Evolutionary conservation across 2,888 invertebrate genomes (phyloP).

Genomic region (Fabriciana adippe): DNA sequence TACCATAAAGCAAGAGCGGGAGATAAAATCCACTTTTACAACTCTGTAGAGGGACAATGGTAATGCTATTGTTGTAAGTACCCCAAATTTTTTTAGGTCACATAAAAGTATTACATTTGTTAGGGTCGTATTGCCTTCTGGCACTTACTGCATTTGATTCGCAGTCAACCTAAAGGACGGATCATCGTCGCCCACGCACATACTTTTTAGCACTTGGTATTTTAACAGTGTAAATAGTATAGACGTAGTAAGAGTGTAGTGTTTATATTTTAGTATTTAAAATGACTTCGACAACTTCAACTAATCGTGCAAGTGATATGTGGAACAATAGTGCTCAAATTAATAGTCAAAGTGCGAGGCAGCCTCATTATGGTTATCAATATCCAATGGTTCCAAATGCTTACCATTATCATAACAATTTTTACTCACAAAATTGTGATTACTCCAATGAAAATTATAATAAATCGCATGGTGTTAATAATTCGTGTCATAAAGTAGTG

Average conservation of each 20-base stretch:
- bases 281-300: conserved; percentile 68
- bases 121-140: conserved; percentile 74
- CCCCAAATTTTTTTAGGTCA: conserved; percentile 82
- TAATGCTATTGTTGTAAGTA: conserved; percentile 79
- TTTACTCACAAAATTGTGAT: conserved; percentile 57
- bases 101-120: conserved; percentile 80
- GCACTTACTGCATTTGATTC: conserved; percentile 77
- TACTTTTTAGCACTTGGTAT: conserved; percentile 50
- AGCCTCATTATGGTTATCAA: conserved; percentile 58
- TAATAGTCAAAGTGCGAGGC: conserved; percentile 59
- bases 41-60: conserved; percentile 77
- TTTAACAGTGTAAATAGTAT: conserved; percentile 49
- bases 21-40: conserved; percentile 66
- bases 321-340: conserved; percentile 67
- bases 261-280: conserved; percentile 11
- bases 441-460: conserved; percentile 55
- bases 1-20: conserved; percentile 52
- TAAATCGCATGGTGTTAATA: conserved; percentile 52
- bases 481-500: conserved; percentile 51
- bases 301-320: conserved; percentile 71
- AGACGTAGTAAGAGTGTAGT: neutral
- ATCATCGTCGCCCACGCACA: conserved; percentile 67
- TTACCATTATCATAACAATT: conserved; percentile 61
- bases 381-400: conserved; percentile 54
- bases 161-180: conserved; percentile 69